phyloP scores from a whole-genome alignment of 2,888 invertebrate species.

The Psococerastis gibbosa region DNA sequence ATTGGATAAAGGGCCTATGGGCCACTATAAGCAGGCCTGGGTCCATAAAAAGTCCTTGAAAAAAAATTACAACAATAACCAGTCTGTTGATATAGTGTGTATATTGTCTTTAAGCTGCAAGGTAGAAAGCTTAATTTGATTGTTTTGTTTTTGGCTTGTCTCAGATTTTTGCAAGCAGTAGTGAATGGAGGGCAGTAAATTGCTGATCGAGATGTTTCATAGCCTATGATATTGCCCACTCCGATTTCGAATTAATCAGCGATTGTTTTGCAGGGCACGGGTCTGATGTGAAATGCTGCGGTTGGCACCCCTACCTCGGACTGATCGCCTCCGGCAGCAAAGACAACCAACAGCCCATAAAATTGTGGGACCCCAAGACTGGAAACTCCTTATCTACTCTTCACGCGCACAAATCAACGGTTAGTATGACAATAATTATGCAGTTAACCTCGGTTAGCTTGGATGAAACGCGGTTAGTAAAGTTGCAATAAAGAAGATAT shows the following conservation, averaged over 20 bases:
- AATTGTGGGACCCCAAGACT: conserved; percentile 96
- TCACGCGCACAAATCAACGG: conserved; percentile 98
- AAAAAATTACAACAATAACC: too few relatives aligned
- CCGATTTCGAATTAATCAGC: conserved; percentile 10
- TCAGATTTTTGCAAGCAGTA: too few relatives aligned
- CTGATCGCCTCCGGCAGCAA: conserved; percentile 96
- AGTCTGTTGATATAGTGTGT: too few relatives aligned
- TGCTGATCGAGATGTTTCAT: conserved; percentile 14
- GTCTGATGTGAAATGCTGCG: conserved; percentile 96
- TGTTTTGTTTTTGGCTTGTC: conserved; percentile 12
- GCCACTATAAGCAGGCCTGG: too few relatives aligned
- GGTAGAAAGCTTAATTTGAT: conserved; percentile 2
- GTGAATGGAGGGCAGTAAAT: too few relatives aligned
- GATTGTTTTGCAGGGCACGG: conserved; percentile 60
- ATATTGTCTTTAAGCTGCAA: too few relatives aligned
- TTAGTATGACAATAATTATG: too few relatives aligned
- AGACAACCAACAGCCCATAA: conserved; percentile 98
- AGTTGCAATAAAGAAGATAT: too few relatives aligned
- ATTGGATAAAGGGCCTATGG: too few relatives aligned
- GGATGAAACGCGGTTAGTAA: too few relatives aligned
- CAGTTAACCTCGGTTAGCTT: too few relatives aligned
- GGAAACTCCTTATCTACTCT: conserved; percentile 89
- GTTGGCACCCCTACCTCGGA: conserved; percentile 98
- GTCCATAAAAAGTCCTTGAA: too few relatives aligned
- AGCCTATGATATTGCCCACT: conserved; percentile 5